A percentile compares a stretch with the other conserved stretches of the same genome.
Conservation (phyloP, 2,797 vertebrate species). For the Streptopelia turtur region DNA sequence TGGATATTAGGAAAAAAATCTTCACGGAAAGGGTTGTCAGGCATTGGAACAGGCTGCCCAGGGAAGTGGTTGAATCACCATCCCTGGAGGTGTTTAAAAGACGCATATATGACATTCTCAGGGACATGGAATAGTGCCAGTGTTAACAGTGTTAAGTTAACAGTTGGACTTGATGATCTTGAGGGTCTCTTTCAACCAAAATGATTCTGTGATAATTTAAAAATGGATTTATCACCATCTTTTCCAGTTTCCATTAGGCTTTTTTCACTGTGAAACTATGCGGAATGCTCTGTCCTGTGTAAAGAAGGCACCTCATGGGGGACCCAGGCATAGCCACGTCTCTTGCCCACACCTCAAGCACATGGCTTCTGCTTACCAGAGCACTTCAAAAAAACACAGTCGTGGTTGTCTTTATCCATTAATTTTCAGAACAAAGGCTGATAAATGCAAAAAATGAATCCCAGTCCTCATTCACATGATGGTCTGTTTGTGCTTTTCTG, state of each 20-base stretch:
- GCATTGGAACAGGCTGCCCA: too few species aligned
- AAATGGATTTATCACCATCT: slow-evolving; percentile 33
- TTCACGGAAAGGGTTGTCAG: too few species aligned
- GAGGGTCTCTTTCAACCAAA: too few species aligned
- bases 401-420: slow-evolving; percentile 26
- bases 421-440: neutral
- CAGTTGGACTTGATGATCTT: too few species aligned
- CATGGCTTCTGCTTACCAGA: neutral
- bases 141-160: too few species aligned
- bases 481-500: neutral
- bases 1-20: too few species aligned
- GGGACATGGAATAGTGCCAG: too few species aligned
- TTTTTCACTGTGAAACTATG: slow-evolving; percentile 25
- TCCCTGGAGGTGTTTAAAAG: too few species aligned
- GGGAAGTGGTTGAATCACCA: too few species aligned
- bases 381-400: slow-evolving; percentile 13
- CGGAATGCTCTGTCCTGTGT: neutral
- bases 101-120: too few species aligned
- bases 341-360: neutral
- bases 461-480: neutral
- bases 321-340: neutral
- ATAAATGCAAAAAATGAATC: slow-evolving; percentile 62
- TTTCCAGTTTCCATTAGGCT: neutral
- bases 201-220: neutral
- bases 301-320: neutral